A percentile compares a stretch with the other conserved stretches of the same genome.
These are phyloP conservation scores for Drosophila gaucha DNA, from an alignment of 2,888 invertebrate species.

Conservation along the genomic window DNA sequence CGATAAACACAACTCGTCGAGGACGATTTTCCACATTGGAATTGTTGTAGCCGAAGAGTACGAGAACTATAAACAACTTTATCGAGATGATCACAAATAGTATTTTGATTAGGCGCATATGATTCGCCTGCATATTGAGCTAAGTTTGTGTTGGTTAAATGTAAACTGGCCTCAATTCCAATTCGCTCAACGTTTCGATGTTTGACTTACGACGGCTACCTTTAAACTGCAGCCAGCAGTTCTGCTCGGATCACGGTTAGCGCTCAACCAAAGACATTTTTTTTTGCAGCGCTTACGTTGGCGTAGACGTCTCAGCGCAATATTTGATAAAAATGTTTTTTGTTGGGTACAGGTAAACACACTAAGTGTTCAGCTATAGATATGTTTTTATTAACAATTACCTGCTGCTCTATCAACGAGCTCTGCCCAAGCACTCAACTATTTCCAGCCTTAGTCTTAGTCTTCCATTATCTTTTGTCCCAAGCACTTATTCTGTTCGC, in stretches of 20 bases:
- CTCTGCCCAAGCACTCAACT: not conserved
- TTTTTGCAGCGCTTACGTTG: not conserved
- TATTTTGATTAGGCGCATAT: constrained; percentile 21
- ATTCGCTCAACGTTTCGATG: constrained; percentile 10
- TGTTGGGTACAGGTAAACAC: constrained; percentile 2
- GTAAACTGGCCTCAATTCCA: not conserved
- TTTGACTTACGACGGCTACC: constrained; percentile 19
- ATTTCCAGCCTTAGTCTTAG: not conserved
- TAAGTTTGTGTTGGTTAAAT: not conserved
- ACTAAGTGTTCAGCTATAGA: not conserved
- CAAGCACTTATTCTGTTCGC: not conserved
- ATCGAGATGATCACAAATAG: constrained; percentile 25
- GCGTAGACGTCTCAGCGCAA: constrained; percentile 4
- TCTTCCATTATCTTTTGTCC: not conserved
- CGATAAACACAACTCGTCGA: not conserved
- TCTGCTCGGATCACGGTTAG: not conserved
- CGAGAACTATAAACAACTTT: constrained; percentile 33
- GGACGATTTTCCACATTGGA: not conserved
- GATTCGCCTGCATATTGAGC: constrained; percentile 28
- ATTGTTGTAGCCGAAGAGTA: constrained; percentile 5
- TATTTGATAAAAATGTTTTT: constrained; percentile 43
- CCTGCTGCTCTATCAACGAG: constrained; percentile 3
- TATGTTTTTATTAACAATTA: constrained; percentile 5
- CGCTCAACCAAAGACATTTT: not conserved
- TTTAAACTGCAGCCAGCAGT: constrained; percentile 5